Base-by-base conservation (phyloP, 1,140 invertebrate genomes). In the Phortica variegata region DNA sequence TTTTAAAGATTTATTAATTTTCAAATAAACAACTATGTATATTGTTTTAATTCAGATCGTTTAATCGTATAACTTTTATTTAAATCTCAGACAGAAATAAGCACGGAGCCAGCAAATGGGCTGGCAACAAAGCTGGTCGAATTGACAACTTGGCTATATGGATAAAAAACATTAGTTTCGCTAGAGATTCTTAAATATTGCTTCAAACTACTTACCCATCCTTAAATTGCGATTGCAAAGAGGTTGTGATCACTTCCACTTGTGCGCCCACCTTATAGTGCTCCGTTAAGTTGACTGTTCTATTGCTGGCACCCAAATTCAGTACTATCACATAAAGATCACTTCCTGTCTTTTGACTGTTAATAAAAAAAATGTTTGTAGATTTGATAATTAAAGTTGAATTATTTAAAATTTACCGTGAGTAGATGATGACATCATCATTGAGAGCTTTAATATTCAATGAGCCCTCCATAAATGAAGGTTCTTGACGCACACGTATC, bases 221-320 rank as follows among this genome's bases (percentile, higher is more conserved):
- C 33, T 69, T 77, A 32, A 43, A 77, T 40, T 65, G 77, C 9
- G 61, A 79, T 53, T 77, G 79, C 47, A 73, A 65, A 16, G 76
- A 79, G 3, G 69, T 78, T 5, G 77, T 77, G 7, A 62, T 81
- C 0, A 75, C 79, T n/a, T 80, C 78, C 0, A 76, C 83, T 66
- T 87, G 84, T 82, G 60, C 89, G 31, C 86, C 84, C 12, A 84
- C 85, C 3, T 82, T 88, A 44, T 87, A 82, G 72, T 74, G 77
- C 46, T 84, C 81, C 0, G 82, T 83, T 0, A 82, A 83, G 78
- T 52, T 47, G 26, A 52, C 37, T n/a, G 21, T 46, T 32, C 43
- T 29, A 10, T 17, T n/a, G 8, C 9, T 36, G 17, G 21, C 33
- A 9, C 49, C 39, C 19, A 52, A 20, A 43, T 52, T 52, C 29